These are phyloP conservation scores for Dendronephthya gigantea DNA, from an alignment of 64 coral and sea anemone genomes.

Conservation along the genomic window DNA sequence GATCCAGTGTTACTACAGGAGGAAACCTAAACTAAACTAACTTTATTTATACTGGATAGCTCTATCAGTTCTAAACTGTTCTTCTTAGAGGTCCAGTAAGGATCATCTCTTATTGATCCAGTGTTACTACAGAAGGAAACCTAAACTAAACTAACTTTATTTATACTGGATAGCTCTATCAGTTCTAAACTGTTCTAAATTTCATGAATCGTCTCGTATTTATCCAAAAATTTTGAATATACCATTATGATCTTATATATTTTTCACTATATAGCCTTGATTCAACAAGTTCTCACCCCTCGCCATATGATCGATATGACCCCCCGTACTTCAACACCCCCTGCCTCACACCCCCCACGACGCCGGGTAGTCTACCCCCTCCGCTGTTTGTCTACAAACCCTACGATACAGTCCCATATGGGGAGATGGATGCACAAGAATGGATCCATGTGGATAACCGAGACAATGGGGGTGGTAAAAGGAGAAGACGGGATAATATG, in stretches of 20 bases:
- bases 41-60: no score
- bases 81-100: no score
- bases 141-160: no score
- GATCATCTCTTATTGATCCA: no score
- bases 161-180: no score
- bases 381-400: neutral
- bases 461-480: neutral
- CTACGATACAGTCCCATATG: neutral
- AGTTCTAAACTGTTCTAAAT: no score
- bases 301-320: neutral
- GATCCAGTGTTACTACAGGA: no score
- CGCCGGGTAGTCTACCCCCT: neutral
- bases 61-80: no score
- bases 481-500: neutral
- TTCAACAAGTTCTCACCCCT: neutral
- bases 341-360: neutral
- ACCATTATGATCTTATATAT: neutral
- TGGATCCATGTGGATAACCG: neutral
- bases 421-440: neutral
- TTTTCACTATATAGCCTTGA: neutral
- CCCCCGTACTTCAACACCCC: neutral
- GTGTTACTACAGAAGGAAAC: no score
- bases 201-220: no score
- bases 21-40: no score
- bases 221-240: neutral